These are phyloP conservation scores for Piaya cayana DNA, from an alignment of 2,113 vertebrate species.

Conservation along the genomic window DNA sequence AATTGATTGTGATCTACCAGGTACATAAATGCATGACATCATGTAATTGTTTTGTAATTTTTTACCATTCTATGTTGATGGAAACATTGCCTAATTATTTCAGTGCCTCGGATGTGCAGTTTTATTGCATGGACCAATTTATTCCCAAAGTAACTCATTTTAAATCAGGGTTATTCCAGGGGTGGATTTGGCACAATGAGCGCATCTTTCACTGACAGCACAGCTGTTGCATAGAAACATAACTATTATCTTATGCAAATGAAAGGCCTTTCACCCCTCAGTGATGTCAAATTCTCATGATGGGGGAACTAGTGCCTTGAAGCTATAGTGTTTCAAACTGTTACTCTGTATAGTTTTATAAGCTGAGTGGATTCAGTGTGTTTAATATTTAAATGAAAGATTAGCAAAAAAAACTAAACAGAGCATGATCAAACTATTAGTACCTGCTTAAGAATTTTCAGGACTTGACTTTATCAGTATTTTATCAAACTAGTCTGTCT, in stretches of 20 bases:
- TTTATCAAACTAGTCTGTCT: background rate
- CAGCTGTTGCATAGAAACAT: slow-evolving; percentile 50
- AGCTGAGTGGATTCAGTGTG: background rate
- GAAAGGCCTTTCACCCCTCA: slow-evolving; percentile 47
- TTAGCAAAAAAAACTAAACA: background rate
- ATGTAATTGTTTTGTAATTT: background rate
- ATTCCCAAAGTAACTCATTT: slow-evolving; percentile 45
- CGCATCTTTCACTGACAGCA: slow-evolving; percentile 40
- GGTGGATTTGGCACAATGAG: slow-evolving; percentile 35
- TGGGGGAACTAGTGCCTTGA: slow-evolving; percentile 23
- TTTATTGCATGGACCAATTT: slow-evolving; percentile 24
- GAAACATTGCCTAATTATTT: slow-evolving; percentile 52
- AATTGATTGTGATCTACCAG: background rate
- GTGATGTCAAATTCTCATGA: slow-evolving; percentile 42
- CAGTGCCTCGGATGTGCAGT: slow-evolving; percentile 33
- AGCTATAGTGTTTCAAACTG: slow-evolving; percentile 39
- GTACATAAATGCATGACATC: background rate
- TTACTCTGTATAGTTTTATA: slow-evolving; percentile 38
- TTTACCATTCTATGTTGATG: background rate
- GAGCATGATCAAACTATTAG: background rate
- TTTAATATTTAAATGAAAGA: slow-evolving; percentile 1
- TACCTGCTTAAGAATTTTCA: background rate
- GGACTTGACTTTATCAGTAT: background rate
- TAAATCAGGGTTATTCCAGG: slow-evolving; percentile 48
- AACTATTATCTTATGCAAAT: slow-evolving; percentile 64